Evolutionary conservation across 2,113 vertebrate species (phyloP), one percentile per base, ranked within the genome.

Genomic region (Sinocyclocheilus maitianheensis): DNA sequence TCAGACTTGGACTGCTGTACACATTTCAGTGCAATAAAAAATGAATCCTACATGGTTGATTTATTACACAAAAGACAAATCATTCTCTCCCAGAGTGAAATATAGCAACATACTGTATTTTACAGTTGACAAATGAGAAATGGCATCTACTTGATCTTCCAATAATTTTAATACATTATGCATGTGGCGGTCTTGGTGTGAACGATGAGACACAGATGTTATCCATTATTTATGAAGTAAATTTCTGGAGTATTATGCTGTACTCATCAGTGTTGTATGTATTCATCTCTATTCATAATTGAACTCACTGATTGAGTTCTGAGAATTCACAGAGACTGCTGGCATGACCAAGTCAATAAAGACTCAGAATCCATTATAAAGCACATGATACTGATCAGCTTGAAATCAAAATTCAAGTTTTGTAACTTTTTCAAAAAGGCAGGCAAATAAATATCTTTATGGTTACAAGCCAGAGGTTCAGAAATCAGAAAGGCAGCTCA

Each of bases 61-160:
- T 84, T 16, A 85, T 85, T 85, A 67, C 72, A 48, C 60, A 63
- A 78, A 78, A 48, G 18, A 78, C 63, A 62, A 72, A 84, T 87
- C 0, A 1, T 46, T 83, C 62, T 76, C 16, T 51, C 14, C n/a
- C 72, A 81, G 46, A 85, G 7, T 75, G 22, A 78, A 30, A 71
- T 60, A 37, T 3, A 63, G 18, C 22, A 7, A 22, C 43, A 9
- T 79, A 74, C 20, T 74, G 37, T 74, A 74, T 74, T 87, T 84
- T 80, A 65, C 67, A 85, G 46, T 40, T 74, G 46, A 16, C 79
- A 81, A 83, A 87, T 79, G 48, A 48, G 11, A 58, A 79, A 81
- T 84, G 62, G 58, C 30, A 7, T 55, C 34, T 85, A 76, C 85
- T 81, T 81, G 83, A 76, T 60, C 55, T 37, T 65, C 72, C 55